phyloP scores from a whole-genome alignment of 2,797 vertebrate genomes.

The Tokudaia muenninki region DNA sequence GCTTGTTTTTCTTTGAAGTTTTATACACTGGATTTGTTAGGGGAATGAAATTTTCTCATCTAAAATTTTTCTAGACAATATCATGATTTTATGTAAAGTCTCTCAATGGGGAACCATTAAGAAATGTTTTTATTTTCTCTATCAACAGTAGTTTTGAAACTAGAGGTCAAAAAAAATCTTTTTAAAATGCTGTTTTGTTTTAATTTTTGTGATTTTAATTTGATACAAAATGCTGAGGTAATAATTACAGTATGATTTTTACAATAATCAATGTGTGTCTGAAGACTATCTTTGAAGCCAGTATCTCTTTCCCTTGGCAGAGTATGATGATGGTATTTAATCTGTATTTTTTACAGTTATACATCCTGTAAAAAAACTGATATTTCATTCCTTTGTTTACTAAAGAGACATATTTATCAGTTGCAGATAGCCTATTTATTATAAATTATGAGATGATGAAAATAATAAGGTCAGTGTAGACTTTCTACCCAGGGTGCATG shows the following conservation, averaged over 20 bases:
- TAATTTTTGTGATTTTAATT: conserved; percentile 91
- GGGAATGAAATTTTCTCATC: conserved; percentile 91
- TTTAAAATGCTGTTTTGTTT: conserved; percentile 90
- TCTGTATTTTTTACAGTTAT: conserved; percentile 91
- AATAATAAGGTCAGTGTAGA: conserved; percentile 91
- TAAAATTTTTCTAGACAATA: conserved; percentile 91
- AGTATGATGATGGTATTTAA: conserved; percentile 89
- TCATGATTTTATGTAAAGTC: conserved; percentile 94
- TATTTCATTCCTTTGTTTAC: conserved; percentile 93
- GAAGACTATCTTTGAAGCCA: conserved; percentile 91
- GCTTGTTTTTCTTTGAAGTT: conserved; percentile 92
- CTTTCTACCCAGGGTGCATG: conserved; percentile 90
- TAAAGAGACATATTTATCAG: conserved; percentile 91
- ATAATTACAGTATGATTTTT: conserved; percentile 91
- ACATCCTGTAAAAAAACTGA: conserved; percentile 91
- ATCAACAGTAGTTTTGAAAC: conserved; percentile 90
- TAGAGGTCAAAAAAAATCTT: conserved; percentile 90
- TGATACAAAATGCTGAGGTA: conserved; percentile 90
- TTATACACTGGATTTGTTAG: conserved; percentile 91
- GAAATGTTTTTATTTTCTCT: conserved; percentile 92
- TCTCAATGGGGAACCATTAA: conserved; percentile 91
- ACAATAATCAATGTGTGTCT: conserved; percentile 89
- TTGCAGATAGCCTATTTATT: conserved; percentile 92
- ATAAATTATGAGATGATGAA: conserved; percentile 91
- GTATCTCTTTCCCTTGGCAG: conserved; percentile 91